Percentiles rank a stretch among this genome's conserved stretches.
Evolutionary conservation across 2,797 vertebrate genomes (phyloP).

Genomic region (Sus cebifrons): DNA sequence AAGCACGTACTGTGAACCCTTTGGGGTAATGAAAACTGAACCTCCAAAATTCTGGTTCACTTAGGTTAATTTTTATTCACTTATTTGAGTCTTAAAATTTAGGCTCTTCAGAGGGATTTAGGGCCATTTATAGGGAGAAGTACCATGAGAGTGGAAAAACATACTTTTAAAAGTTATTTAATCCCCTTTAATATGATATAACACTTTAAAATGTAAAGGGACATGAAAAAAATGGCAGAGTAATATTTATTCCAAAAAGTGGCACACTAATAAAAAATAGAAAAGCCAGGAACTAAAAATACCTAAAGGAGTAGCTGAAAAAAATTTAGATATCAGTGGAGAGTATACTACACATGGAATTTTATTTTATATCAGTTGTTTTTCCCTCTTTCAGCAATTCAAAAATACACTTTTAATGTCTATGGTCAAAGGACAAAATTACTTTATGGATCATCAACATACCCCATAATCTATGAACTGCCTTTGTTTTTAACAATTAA

Average conservation of each 20-base stretch:
- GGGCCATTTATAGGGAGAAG: background rate
- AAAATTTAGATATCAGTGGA: background rate
- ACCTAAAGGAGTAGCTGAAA: background rate
- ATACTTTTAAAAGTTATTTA: constrained; percentile 42
- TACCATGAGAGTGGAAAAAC: background rate
- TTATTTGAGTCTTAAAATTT: background rate
- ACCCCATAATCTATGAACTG: background rate
- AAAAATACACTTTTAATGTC: background rate
- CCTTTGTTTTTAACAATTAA: constrained; percentile 27
- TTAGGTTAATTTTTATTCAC: background rate
- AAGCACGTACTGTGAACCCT: background rate
- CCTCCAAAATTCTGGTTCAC: background rate
- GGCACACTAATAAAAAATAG: background rate
- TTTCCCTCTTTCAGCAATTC: constrained; percentile 17
- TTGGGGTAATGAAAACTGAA: background rate
- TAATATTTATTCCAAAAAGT: background rate
- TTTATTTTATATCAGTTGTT: constrained; percentile 12
- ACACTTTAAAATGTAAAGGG: constrained; percentile 39
- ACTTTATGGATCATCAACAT: background rate
- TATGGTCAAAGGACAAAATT: background rate
- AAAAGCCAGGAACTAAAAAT: background rate
- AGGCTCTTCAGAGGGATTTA: background rate
- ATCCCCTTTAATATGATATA: background rate
- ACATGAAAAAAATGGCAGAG: background rate
- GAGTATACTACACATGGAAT: background rate